Evolutionary conservation across 2,113 vertebrate genomes (phyloP), one percentile per base, ranked within the genome.

Genomic region (Aphelocoma coerulescens): DNA sequence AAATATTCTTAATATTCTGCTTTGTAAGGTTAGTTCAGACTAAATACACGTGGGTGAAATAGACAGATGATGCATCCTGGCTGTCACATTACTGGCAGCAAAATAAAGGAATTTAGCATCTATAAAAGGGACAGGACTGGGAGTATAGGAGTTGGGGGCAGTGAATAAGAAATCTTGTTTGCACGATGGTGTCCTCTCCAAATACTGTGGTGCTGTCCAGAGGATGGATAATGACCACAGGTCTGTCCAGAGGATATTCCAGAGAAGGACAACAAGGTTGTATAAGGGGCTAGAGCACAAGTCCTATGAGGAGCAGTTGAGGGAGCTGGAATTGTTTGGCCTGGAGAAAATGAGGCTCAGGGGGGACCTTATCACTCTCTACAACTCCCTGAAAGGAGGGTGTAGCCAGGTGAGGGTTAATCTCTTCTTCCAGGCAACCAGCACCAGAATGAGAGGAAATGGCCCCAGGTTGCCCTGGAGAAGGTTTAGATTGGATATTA

Each of bases 81-180:
- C 62, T 59, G 33, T 8, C n/a, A 44, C 27, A 18, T 49, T 75
- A 21, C 13, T 48, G 18, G 23, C 9, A 63, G 16, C 3, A 86
- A 85, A 75, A 51, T 39, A 78, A 82, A 74, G 32, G 2, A 61
- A 35, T 3, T 4, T 35, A 48, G 2, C 13, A 67, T 10, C 32
- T 43, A 20, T 37, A 26, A 71, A 76, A 59, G 12, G 8, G 7
- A 30, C 7, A 66, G 9, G 11, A 51, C 4, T 66, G 9, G 11
- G 11, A 24, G 10, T 2, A 1, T 5, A 43, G 32, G 4, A 35
- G 15, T 3, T 54, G 6, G 16, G 12, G 3, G 6, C 4, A 57
- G 14, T 2, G 14, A 66, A 74, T 52, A 67, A 35, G 32, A 52
- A 79, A 26, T 2, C 4, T 61, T 54, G 7, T 76, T 66, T 85